These are phyloP conservation scores for Periphyllus acericola DNA, from an alignment of 2,888 invertebrate genomes.

Conservation along the genomic window DNA sequence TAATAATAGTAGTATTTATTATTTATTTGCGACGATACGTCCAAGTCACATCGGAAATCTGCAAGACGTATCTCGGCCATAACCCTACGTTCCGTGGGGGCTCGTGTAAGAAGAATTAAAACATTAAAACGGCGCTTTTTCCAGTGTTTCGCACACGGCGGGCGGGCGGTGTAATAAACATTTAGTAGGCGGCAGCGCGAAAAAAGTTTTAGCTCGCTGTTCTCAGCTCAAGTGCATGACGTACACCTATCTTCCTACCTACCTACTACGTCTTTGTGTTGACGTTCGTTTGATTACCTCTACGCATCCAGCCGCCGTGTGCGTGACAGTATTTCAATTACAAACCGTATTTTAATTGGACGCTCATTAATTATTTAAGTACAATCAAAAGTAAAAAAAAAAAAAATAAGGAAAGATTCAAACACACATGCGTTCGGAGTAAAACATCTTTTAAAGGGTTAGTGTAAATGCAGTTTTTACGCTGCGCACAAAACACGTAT, in stretches of 20 bases:
- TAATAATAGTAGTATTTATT: too few relatives aligned
- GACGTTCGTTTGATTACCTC: slow-evolving; percentile 42
- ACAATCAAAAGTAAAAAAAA: neutral
- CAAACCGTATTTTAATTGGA: slow-evolving; percentile 52
- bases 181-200: neutral
- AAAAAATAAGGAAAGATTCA: neutral
- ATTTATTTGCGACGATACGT: too few relatives aligned
- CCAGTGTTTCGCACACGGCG: neutral
- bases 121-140: neutral
- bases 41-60: too few relatives aligned
- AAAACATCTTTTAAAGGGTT: too few relatives aligned
- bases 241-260: too few relatives aligned
- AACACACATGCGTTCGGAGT: too few relatives aligned
- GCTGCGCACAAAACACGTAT: too few relatives aligned
- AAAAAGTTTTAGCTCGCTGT: neutral
- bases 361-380: slow-evolving; percentile 27
- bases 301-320: neutral
- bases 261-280: neutral
- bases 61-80: too few relatives aligned
- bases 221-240: slow-evolving; percentile 16
- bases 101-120: neutral
- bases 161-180: too few relatives aligned
- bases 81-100: too few relatives aligned
- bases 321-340: slow-evolving; percentile 33
- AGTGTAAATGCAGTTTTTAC: too few relatives aligned